These are phyloP conservation scores for Lissonota sp. DNA, from an alignment of 2,888 invertebrate genomes.

Conservation along the genomic window DNA sequence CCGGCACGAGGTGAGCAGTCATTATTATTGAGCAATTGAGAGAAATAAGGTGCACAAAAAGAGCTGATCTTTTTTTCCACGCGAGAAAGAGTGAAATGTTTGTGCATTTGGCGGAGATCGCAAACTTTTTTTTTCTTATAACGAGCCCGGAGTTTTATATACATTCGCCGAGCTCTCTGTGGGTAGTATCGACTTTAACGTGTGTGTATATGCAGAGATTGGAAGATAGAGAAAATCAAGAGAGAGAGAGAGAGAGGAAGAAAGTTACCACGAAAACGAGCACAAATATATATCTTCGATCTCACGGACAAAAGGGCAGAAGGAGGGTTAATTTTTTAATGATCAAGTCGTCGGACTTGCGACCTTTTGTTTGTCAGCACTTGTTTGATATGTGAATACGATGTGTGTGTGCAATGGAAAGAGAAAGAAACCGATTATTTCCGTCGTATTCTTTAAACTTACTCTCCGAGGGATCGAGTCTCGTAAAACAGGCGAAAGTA, in stretches of 20 bases:
- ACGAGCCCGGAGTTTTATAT: slow-evolving; percentile 33
- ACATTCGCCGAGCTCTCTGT: slow-evolving; percentile 29
- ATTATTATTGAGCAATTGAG: too few species aligned
- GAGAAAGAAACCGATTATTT: slow-evolving; percentile 44
- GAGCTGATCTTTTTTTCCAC: background rate
- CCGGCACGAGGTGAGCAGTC: too few species aligned
- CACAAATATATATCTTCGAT: slow-evolving; percentile 14
- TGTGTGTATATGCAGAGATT: slow-evolving; percentile 13
- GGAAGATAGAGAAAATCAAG: slow-evolving; percentile 26
- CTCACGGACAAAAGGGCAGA: too few species aligned
- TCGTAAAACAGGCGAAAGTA: slow-evolving; percentile 60
- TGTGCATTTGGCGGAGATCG: background rate
- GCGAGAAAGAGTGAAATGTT: background rate
- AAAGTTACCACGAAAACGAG: slow-evolving; percentile 36
- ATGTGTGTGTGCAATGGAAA: slow-evolving; percentile 46
- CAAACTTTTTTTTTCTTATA: slow-evolving; percentile 36
- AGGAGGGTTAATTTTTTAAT: too few species aligned
- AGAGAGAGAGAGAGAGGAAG: slow-evolving; percentile 29
- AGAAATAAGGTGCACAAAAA: too few species aligned
- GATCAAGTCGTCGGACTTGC: too few species aligned
- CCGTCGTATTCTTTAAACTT: slow-evolving; percentile 48
- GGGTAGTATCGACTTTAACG: slow-evolving; percentile 16
- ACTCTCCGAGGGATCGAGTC: slow-evolving; percentile 41
- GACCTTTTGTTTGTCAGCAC: too few species aligned
- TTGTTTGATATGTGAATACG: slow-evolving; percentile 9